Base-by-base conservation (phyloP, 2,888 invertebrate species). In the Eupsilia transversa region DNA sequence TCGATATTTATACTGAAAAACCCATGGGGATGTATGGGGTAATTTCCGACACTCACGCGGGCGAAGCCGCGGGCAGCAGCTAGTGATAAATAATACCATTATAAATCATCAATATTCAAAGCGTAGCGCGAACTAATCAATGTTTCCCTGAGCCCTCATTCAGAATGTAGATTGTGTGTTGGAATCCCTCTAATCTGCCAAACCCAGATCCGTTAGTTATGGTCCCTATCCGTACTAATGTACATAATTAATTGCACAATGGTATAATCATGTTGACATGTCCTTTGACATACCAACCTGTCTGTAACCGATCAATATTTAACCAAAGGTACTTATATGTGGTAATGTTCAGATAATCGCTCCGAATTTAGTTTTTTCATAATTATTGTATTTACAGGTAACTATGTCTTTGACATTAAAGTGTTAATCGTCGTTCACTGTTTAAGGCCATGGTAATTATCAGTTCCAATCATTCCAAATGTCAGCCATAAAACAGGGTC, bases 181-280 rank as follows among this genome's bases (percentile, higher is more conserved):
- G 72, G 74, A 69, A 73, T 73, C 54, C 68, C 67, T 59, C 49
- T 85, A 78, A 74, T 82, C 72, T 77, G 68, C 64, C 65, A 71
- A 73, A 73, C 67, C 64, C 69, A 81, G 49, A 27, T 54, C 64
- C 27, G 65, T 71, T 67, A 77, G 74, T 72, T 74, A 82, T 74
- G 72, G 69, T 60, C 63, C 83, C 77, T 85, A 82, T 77, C 69
- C 27, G 38, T 17, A 43, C 57, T 68, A 70, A 78, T 73, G 57
- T 85, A 77, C 72, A 74, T 85, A 78, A 83, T 83, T 83, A 85
- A 75, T 83, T 73, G 64, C 68, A 73, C 71, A 85, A 75, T 78
- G 30, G 49, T 72, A 61, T 69, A 71, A 78, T 75, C 74, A 73
- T 71, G 78, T 71, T 82, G 79, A 85, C 82, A 81, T 70, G 60